Percentiles rank a stretch among this genome's conserved stretches.
Conservation (phyloP, 2,113 vertebrate species). For the Sula dactylatra region DNA sequence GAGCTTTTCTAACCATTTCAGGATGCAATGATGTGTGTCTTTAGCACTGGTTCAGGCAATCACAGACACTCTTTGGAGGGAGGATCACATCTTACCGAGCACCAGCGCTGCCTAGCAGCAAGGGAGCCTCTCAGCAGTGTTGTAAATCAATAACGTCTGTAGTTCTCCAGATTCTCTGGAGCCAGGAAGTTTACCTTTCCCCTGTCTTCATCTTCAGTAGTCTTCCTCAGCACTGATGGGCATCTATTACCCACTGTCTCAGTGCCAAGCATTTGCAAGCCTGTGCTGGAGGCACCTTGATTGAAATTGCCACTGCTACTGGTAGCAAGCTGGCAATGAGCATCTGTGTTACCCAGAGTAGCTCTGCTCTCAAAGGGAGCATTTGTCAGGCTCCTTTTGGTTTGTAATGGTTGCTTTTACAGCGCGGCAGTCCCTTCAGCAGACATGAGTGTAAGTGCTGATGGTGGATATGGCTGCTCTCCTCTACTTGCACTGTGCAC, state of each 20-base stretch:
- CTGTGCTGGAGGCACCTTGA: background rate
- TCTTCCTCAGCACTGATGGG: background rate
- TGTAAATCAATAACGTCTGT: background rate
- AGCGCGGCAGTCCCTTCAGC: rapidly evolving
- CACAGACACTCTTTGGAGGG: background rate
- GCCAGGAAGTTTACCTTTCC: background rate
- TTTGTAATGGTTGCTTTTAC: background rate
- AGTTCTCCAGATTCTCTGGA: background rate
- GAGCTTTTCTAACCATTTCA: background rate
- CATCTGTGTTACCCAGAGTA: background rate
- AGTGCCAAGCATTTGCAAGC: background rate
- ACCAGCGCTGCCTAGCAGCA: background rate
- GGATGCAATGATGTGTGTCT: background rate
- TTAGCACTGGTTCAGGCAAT: background rate
- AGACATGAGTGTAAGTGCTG: rapidly evolving
- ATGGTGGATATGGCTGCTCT: background rate
- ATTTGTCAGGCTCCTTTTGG: background rate
- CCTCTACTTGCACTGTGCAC: background rate
- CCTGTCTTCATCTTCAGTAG: background rate
- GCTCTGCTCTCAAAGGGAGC: background rate
- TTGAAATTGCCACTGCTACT: background rate
- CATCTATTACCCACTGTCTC: background rate
- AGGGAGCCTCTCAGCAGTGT: background rate
- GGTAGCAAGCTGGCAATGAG: background rate
- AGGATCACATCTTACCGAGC: background rate